A percentile compares a stretch with the other conserved stretches of the same genome.
Conservation (phyloP, 1,140 invertebrate genomes). For the Drosophila bifasciata region DNA sequence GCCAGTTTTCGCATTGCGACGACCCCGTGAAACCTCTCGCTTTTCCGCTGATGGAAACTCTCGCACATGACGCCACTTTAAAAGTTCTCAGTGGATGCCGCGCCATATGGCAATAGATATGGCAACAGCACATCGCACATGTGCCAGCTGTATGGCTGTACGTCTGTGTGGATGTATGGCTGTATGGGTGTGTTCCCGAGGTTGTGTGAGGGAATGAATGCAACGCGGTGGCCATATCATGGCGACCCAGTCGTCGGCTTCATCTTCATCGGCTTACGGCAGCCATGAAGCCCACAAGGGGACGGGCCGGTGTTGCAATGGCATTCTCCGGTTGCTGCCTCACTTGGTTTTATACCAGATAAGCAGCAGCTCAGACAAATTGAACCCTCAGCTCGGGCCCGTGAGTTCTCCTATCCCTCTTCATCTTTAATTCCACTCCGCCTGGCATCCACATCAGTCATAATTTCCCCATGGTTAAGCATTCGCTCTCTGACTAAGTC, state of each 20-base stretch:
- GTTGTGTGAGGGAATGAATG: constrained; percentile 42
- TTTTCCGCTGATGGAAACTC: constrained; percentile 42
- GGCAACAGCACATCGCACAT: constrained; percentile 26
- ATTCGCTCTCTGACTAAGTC: constrained; percentile 16
- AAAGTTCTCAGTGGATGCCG: constrained; percentile 39
- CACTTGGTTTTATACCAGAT: constrained; percentile 62
- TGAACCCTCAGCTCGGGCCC: constrained; percentile 8
- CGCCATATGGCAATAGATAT: constrained; percentile 30
- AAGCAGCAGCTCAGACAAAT: constrained; percentile 53
- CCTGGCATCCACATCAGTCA: constrained; percentile 33
- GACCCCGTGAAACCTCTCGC: constrained; percentile 31
- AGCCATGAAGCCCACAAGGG: constrained; percentile 1
- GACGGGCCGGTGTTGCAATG: constrained; percentile 8
- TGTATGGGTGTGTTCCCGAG: constrained; percentile 6
- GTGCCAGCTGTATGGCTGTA: constrained; percentile 25
- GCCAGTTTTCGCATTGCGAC: constrained; percentile 36
- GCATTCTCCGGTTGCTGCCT: constrained; percentile 46
- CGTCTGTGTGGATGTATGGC: constrained; percentile 11
- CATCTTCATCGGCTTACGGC: constrained; percentile 17
- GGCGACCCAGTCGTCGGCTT: constrained; percentile 18
- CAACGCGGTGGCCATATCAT: constrained; percentile 36
- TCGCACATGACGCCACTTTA: constrained; percentile 43
- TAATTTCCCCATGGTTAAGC: constrained; percentile 63
- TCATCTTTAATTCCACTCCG: constrained; percentile 5
- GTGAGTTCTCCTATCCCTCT: neutral